These are phyloP conservation scores for Lasioglossum albipes DNA, from an alignment of 1,140 invertebrate species.

Conservation along the genomic window DNA sequence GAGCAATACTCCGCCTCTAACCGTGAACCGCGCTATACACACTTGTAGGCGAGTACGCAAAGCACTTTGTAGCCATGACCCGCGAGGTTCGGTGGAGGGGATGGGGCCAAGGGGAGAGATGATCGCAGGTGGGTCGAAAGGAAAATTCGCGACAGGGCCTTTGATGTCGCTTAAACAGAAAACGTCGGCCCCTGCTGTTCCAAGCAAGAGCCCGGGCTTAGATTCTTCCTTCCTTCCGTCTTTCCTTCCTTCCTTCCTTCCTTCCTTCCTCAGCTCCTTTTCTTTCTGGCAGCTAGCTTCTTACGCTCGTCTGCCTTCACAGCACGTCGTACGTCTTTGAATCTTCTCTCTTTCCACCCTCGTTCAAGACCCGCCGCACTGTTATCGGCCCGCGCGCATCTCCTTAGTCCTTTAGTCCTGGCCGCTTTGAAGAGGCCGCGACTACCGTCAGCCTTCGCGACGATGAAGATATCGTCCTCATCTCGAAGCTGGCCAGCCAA, in stretches of 20 bases:
- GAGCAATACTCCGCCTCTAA: not conserved
- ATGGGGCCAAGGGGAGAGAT: not conserved
- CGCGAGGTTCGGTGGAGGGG: not conserved
- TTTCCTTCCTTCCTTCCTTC: conserved; percentile 37
- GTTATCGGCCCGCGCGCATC: conserved; percentile 53
- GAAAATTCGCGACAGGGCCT: conserved; percentile 69
- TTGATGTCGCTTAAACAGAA: conserved; percentile 69
- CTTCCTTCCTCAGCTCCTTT: too few species aligned
- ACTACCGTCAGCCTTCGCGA: conserved; percentile 40
- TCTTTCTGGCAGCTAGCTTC: too few species aligned
- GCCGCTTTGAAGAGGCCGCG: conserved; percentile 50
- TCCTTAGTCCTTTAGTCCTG: conserved; percentile 62
- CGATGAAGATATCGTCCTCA: conserved; percentile 54
- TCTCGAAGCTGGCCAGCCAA: not conserved
- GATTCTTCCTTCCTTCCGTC: conserved; percentile 51
- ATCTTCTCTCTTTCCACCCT: conserved; percentile 31
- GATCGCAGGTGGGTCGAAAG: conserved; percentile 36
- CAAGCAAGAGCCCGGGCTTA: conserved; percentile 13
- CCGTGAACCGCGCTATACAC: not conserved
- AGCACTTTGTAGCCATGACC: conserved; percentile 19
- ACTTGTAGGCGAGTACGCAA: conserved; percentile 12
- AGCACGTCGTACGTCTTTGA: conserved; percentile 55
- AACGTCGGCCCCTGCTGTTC: conserved; percentile 56
- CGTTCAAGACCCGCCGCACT: conserved; percentile 30
- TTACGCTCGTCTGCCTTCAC: conserved; percentile 40